Evolutionary conservation across 2,113 vertebrate species (phyloP).

Genomic region (Pituophis catenifer): DNA sequence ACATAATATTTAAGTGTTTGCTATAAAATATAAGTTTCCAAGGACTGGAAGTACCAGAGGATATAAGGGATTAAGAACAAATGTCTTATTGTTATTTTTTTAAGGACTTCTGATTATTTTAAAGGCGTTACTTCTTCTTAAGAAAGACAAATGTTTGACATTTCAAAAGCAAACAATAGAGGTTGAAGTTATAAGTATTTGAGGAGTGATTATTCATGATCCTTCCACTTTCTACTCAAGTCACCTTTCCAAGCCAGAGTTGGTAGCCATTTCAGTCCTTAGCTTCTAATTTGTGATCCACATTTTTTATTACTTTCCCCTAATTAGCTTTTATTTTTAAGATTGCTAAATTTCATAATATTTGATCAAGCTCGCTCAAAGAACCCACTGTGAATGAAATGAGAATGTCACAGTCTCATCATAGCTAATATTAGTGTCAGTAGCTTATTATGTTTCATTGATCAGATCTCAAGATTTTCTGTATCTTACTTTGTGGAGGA

Average conservation of each 20-base stretch:
- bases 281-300: background rate
- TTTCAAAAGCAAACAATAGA: background rate
- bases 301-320: background rate
- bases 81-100: background rate
- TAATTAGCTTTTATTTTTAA: background rate
- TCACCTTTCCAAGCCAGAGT: background rate
- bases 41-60: background rate
- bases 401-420: background rate
- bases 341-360: background rate
- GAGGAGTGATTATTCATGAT: background rate
- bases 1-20: background rate
- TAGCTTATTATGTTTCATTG: background rate
- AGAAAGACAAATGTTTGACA: background rate
- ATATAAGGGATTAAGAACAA: background rate
- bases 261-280: background rate
- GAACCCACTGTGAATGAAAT: background rate
- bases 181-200: background rate
- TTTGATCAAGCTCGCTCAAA: background rate
- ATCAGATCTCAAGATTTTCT: background rate
- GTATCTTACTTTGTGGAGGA: background rate
- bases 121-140: background rate
- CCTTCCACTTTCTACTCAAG: background rate
- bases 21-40: conserved; percentile 6
- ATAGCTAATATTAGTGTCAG: background rate
- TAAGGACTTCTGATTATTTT: background rate